Conservation (phyloP, 2,113 vertebrate species). For the Silurus meridionalis region DNA sequence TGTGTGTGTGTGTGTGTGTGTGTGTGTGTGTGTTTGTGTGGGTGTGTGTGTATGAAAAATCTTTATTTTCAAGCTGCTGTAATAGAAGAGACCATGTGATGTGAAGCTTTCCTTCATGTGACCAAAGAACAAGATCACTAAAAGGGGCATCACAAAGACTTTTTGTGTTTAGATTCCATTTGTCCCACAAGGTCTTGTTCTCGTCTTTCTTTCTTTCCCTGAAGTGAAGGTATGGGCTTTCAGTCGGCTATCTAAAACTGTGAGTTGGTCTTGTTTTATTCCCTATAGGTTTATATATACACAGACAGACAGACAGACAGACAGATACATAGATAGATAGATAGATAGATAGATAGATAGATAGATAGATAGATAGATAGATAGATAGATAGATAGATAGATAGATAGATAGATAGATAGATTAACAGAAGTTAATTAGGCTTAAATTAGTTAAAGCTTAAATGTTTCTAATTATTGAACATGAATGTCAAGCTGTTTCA, state of each 20-base stretch:
- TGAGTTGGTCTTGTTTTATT: not conserved
- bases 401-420: no score
- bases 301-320: no score
- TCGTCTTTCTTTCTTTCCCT: not conserved
- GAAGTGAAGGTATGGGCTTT: not conserved
- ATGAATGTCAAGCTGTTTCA: not conserved
- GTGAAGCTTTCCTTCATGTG: slow-evolving; percentile 73
- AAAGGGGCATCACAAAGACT: slow-evolving; percentile 62
- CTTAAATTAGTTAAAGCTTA: not conserved
- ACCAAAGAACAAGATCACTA: slow-evolving; percentile 66
- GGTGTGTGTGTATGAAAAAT: not conserved
- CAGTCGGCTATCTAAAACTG: not conserved
- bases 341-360: no score
- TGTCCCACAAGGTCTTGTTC: slow-evolving; percentile 61
- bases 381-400: no score
- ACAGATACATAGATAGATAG: no score
- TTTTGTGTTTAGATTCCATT: slow-evolving; percentile 65
- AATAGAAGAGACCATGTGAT: slow-evolving; percentile 71
- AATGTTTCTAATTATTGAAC: not conserved
- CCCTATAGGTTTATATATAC: no score
- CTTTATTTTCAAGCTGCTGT: slow-evolving; percentile 48
- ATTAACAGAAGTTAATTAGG: no score
- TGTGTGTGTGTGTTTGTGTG: not conserved
- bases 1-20: slow-evolving; percentile 43
- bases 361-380: no score